Conservation (phyloP, 1,140 invertebrate species). For the Drosophila ambigua region DNA sequence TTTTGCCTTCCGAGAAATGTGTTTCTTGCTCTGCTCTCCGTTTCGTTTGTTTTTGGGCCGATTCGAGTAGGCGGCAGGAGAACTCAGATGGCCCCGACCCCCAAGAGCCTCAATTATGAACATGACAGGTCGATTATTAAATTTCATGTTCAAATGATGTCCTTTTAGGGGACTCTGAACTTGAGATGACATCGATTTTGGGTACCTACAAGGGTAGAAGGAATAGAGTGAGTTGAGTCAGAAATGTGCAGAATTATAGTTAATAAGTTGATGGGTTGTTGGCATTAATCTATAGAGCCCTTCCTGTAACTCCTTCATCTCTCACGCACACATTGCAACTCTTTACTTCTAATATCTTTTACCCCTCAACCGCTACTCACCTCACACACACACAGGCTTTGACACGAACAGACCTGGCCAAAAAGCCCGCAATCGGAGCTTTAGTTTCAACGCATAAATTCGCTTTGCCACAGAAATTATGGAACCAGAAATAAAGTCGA, state of each 20-base stretch:
- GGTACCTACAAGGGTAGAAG: too few species aligned
- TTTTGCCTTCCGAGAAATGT: conserved; percentile 71
- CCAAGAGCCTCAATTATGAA: conserved; percentile 50
- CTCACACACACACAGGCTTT: neutral
- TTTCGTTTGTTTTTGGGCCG: conserved; percentile 32
- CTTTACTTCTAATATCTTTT: neutral
- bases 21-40: conserved; percentile 29
- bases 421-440: conserved; percentile 29
- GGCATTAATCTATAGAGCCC: too few species aligned
- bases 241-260: too few species aligned
- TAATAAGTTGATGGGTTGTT: too few species aligned
- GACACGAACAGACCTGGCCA: neutral
- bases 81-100: conserved; percentile 3
- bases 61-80: conserved; percentile 15
- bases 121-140: conserved; percentile 69
- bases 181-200: too few species aligned
- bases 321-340: neutral
- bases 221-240: too few species aligned
- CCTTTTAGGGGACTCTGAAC: neutral
- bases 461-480: conserved; percentile 67
- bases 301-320: neutral
- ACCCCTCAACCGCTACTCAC: too few species aligned
- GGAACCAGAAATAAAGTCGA: conserved; percentile 57
- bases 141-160: conserved; percentile 42
- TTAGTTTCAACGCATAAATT: conserved; percentile 74